Conservation (phyloP, 2,888 invertebrate species). For the Cosmorhoe ocellata region DNA sequence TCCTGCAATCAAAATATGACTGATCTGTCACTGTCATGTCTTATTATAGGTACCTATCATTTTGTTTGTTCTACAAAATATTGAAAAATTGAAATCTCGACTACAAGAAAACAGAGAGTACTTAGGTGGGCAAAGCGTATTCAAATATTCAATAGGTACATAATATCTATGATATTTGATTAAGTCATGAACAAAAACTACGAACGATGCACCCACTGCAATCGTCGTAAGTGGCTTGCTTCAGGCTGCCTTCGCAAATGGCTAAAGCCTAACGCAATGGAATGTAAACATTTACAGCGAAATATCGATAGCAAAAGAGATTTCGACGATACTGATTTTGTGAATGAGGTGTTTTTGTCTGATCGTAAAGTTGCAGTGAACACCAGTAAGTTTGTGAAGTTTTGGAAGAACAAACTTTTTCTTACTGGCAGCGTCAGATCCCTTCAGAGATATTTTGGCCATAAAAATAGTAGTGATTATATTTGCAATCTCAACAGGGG, state of each 20-base stretch:
- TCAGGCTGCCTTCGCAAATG: slow-evolving; percentile 76
- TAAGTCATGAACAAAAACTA: slow-evolving; percentile 72
- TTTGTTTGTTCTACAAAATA: too few relatives aligned
- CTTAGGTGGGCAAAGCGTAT: too few relatives aligned
- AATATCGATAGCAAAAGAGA: slow-evolving; percentile 72
- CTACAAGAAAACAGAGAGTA: too few relatives aligned
- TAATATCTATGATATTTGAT: not conserved
- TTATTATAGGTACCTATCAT: too few relatives aligned
- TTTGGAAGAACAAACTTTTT: slow-evolving; percentile 76
- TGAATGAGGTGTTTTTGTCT: slow-evolving; percentile 67
- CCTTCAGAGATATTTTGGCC: slow-evolving; percentile 71
- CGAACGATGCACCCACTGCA: slow-evolving; percentile 74
- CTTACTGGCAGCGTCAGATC: slow-evolving; percentile 72
- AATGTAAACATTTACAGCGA: slow-evolving; percentile 79
- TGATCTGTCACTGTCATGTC: too few relatives aligned
- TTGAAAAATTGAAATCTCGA: too few relatives aligned
- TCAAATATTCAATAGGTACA: too few relatives aligned
- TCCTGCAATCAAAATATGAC: too few relatives aligned
- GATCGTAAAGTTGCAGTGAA: slow-evolving; percentile 65
- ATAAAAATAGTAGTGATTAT: slow-evolving; percentile 62
- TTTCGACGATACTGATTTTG: slow-evolving; percentile 67
- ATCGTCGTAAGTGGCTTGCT: slow-evolving; percentile 74
- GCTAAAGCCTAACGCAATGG: slow-evolving; percentile 67
- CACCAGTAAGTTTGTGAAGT: slow-evolving; percentile 72
- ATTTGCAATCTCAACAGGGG: slow-evolving; percentile 58